Base-by-base conservation (phyloP, 2,888 invertebrate genomes). In the Ornithoptera alexandrae region DNA sequence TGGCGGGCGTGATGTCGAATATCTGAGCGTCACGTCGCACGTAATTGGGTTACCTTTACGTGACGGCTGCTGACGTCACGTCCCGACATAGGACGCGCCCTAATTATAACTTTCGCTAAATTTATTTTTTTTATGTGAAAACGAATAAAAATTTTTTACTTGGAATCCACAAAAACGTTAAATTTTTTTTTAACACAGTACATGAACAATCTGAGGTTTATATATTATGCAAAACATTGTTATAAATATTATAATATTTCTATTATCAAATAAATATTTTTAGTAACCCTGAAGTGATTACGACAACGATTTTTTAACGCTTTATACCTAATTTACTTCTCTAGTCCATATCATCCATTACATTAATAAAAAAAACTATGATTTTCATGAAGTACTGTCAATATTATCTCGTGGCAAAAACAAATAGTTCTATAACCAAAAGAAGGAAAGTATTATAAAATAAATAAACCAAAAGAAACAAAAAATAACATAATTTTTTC, bases 11-110 rank as follows among this genome's bases (percentile, higher is more conserved):
- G 84, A 86, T 86, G 84, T 84, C 86, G 85, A 87, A 87, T 84
- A 80, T 84, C 84, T 81, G 84, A 85, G 84, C 88, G 85, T 90
- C 90, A 91, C 90, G 87, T 87, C 84, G 76, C 80, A 76, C 80
- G 87, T 92, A 91, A 92, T 92, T 91, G 92, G 91, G 91, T 90
- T 90, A 90, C 84, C 86, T 84, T 87, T 90, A 91, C 92, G 92
- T 91, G 92, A 89, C 89, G 80, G 79, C 77, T 72, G 76, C 77
- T 74, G 75, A 73, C 79, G 85, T 86, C 91, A 92, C 91, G 92
- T 91, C 76, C 67, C 72, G 63, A 80, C 79, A 78, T 80, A 85
- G 81, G 85, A 85, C 86, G 86, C 86, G 88, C 84, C 87, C 89
- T 90, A 90, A 90, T 92, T 91, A 90, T 89, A 89, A 87, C 84